These are phyloP conservation scores for Enoplosus armatus DNA, from an alignment of 2,797 vertebrate species.

Conservation along the genomic window DNA sequence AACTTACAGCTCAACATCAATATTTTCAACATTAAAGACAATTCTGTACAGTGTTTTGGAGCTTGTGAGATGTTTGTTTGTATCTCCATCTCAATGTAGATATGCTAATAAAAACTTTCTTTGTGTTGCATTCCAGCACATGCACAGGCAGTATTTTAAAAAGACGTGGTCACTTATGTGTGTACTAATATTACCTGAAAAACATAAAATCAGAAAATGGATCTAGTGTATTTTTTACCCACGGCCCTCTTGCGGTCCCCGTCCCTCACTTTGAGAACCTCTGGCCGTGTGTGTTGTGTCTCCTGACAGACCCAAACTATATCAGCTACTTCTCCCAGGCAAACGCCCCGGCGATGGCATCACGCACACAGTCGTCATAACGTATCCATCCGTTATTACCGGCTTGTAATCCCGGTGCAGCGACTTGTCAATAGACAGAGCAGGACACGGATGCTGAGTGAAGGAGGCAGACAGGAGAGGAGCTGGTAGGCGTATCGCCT, in stretches of 20 bases:
- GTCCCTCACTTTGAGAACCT: constrained; percentile 45
- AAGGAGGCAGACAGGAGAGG: constrained; percentile 44
- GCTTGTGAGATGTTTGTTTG: neutral
- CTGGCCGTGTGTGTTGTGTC: constrained; percentile 6
- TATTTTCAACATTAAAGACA: neutral
- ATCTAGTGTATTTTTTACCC: neutral
- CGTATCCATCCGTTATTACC: constrained; percentile 58
- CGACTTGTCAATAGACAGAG: constrained; percentile 45
- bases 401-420: constrained; percentile 59
- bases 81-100: neutral
- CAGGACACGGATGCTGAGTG: constrained; percentile 46
- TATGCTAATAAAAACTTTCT: neutral
- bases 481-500: constrained; percentile 70
- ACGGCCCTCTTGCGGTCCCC: constrained; percentile 24
- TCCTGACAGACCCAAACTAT: constrained; percentile 44
- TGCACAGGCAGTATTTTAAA: neutral
- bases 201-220: neutral
- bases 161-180: neutral
- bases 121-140: neutral
- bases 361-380: constrained; percentile 59
- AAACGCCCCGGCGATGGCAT: constrained; percentile 58
- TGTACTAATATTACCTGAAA: too few relatives aligned
- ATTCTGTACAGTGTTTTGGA: neutral
- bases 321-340: constrained; percentile 41
- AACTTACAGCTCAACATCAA: neutral